These are phyloP conservation scores for Propithecus coquereli DNA, from an alignment of 2,113 vertebrate species.

Conservation along the genomic window DNA sequence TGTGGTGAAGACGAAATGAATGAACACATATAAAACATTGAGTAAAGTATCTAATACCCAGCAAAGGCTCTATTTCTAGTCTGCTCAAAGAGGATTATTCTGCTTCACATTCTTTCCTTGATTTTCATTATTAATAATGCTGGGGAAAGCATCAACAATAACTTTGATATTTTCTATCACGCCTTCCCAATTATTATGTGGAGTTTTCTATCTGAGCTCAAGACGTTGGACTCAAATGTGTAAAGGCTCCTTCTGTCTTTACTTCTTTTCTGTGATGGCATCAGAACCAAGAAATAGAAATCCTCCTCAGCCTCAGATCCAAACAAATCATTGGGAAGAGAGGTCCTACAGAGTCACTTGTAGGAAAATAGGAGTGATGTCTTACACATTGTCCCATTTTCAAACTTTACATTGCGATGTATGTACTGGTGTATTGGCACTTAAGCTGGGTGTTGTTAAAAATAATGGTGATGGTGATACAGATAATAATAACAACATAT, in stretches of 20 bases:
- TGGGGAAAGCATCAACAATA: not conserved
- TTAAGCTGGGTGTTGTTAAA: not conserved
- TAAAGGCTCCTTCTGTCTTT: not conserved
- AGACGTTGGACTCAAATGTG: not conserved
- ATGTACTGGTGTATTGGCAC: not conserved
- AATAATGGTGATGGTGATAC: not conserved
- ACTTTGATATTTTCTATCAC: not conserved
- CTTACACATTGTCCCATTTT: not conserved
- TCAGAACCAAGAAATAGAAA: not conserved
- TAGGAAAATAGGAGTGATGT: not conserved
- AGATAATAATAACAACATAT: not conserved
- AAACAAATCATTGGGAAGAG: not conserved
- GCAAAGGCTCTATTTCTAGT: not conserved
- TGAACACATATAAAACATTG: not conserved
- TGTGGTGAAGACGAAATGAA: not conserved
- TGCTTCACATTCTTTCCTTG: not conserved
- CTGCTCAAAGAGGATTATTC: not conserved
- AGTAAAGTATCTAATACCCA: not conserved
- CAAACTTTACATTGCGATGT: not conserved
- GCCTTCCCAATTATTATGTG: not conserved
- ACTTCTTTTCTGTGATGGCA: not conserved
- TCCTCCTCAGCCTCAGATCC: not conserved
- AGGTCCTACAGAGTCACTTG: not conserved
- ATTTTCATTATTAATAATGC: not conserved
- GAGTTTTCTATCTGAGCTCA: not conserved